A percentile compares a stretch with the other conserved stretches of the same genome.
Evolutionary conservation across 2,113 vertebrate species (phyloP).

Genomic region (Athene noctua): DNA sequence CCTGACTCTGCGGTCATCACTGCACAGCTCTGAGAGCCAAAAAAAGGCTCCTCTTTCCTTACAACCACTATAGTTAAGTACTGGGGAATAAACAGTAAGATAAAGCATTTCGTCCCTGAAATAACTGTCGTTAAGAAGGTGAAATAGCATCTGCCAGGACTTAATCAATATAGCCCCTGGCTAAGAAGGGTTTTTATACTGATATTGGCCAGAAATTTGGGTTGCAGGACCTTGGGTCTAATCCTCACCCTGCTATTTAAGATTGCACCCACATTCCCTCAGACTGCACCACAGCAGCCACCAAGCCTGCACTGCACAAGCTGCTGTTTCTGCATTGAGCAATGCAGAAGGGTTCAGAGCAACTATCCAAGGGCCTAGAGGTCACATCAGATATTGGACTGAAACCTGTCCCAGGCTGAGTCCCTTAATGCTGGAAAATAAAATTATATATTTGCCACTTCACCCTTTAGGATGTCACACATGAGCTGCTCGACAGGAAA

Average conservation of each 20-base stretch:
- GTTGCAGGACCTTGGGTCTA: not conserved
- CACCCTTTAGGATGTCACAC: not conserved
- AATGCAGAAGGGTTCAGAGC: not conserved
- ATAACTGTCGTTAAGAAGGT: not conserved
- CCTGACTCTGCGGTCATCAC: not conserved
- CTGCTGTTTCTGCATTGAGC: not conserved
- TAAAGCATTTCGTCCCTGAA: not conserved
- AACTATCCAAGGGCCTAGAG: not conserved
- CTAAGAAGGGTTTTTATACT: not conserved
- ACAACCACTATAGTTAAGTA: not conserved
- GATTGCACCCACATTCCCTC: not conserved
- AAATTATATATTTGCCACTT: not conserved
- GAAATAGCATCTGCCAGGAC: not conserved
- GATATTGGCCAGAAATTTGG: not conserved
- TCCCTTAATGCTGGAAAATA: not conserved
- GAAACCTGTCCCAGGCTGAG: not conserved
- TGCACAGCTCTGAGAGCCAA: not conserved
- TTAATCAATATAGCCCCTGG: not conserved
- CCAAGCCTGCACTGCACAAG: rapidly evolving
- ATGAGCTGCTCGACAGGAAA: not conserved
- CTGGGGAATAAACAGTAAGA: not conserved
- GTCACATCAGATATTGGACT: rapidly evolving
- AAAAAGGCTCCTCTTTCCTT: not conserved
- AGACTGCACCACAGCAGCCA: not conserved
- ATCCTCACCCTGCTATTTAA: not conserved